Evolutionary conservation across 2,113 vertebrate genomes (phyloP), one percentile per base, ranked within the genome.

Genomic region (Hypanus sabinus): DNA sequence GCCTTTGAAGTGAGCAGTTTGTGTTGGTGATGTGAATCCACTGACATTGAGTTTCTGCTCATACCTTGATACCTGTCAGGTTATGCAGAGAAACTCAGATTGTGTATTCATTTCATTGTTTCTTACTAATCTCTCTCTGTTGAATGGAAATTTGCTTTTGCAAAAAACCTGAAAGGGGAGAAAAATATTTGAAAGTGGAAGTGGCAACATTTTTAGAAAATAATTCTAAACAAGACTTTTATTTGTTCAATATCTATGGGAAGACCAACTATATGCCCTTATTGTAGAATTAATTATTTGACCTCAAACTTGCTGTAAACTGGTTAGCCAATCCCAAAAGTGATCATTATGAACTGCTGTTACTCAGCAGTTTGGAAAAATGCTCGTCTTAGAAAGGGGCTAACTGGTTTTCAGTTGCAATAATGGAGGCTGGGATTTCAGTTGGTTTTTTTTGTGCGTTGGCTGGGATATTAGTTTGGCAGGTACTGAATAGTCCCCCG

Each of bases 401-500:
- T 33, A 71, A 92, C 68, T 71, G 36, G 68, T 92, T 92, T 92
- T 92, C 65, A 38, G 38, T 92, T 22, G 20, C n/a, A 70, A n/a
- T 70, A 38, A 71, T 92, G 88, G 65, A 38, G 65, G 65, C 68
- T 46, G 90, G 18, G 90, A 38, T 71, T 70, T 92, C 62, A 92
- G 38, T 71, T 46, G 68, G 90, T 38, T 73, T 70, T n/a, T 71
- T 92, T 46, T 46, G 46, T 92, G 90, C 71, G 68, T 92, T 71
- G 65, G 71, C 2, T 46, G 33, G 68, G 90, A 92, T 92, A 92
- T 71, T 92, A 92, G 90, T 65, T 27, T 92, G 90, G 71, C 65
- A 92, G 65, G 33, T 22, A 38, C 22, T 71, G 90, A 92, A 92
- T 92, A 71, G 68, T 38, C 18, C 88, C 88, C 88, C 88, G 10